These are phyloP conservation scores for Tachysurus vachellii DNA, from an alignment of 2,113 vertebrate species.

Conservation along the genomic window DNA sequence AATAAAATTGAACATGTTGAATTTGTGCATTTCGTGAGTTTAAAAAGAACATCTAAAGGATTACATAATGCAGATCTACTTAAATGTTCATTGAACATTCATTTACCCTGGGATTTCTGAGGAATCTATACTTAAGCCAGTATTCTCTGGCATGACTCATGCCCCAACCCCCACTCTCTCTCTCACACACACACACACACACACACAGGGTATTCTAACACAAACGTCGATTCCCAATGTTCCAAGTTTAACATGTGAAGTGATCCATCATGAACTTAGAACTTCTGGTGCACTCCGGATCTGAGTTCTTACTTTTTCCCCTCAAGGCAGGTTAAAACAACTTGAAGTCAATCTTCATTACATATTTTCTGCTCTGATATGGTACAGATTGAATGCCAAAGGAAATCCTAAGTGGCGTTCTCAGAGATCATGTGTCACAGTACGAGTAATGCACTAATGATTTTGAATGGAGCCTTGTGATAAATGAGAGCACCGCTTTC, in stretches of 20 bases:
- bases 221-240: constrained; percentile 7
- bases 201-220: background rate
- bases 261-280: background rate
- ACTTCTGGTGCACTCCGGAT: constrained; percentile 5
- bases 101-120: constrained; percentile 8
- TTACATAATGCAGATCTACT: background rate
- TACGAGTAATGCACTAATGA: constrained; percentile 49
- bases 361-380: constrained; percentile 61
- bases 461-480: constrained; percentile 20
- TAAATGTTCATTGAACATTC: background rate
- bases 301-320: constrained; percentile 50
- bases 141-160: constrained; percentile 18
- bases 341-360: constrained; percentile 64
- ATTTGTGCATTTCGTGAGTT: background rate
- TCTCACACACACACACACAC: background rate
- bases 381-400: constrained; percentile 16
- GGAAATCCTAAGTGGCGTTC: constrained; percentile 63
- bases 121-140: background rate
- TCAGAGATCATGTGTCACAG: constrained; percentile 57
- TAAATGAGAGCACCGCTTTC: constrained; percentile 10
- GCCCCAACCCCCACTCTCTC: background rate
- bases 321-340: constrained; percentile 62
- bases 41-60: background rate
- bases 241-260: background rate
- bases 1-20: background rate